Evolutionary conservation across 2,113 vertebrate genomes (phyloP).

Genomic region (Hyperopisus bebe): DNA sequence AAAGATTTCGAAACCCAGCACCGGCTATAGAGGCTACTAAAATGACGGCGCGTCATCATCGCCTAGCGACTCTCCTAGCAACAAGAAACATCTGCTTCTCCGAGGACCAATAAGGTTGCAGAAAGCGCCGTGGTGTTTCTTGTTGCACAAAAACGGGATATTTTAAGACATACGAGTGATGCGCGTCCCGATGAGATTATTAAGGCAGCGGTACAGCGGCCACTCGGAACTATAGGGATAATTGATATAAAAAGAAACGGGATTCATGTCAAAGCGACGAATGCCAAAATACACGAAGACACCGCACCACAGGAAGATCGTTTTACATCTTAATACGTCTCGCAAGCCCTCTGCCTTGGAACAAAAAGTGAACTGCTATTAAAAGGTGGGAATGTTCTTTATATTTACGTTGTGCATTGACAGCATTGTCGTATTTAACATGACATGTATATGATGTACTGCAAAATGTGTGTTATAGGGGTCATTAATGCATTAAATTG

Average conservation of each 20-base stretch:
- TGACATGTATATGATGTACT: not conserved
- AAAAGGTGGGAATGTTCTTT: slow-evolving; percentile 4
- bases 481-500: not conserved
- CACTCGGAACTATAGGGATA: slow-evolving; percentile 26
- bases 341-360: slow-evolving; percentile 17
- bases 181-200: slow-evolving; percentile 37
- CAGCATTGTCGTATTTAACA: not conserved
- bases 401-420: not conserved
- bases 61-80: slow-evolving; percentile 82
- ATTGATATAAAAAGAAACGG: slow-evolving; percentile 16
- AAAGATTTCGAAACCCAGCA: slow-evolving; percentile 31
- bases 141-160: slow-evolving; percentile 44
- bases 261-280: slow-evolving; percentile 27
- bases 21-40: slow-evolving; percentile 33
- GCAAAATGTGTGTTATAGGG: not conserved
- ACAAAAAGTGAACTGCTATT: slow-evolving; percentile 11
- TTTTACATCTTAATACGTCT: slow-evolving; percentile 16
- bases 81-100: slow-evolving; percentile 80
- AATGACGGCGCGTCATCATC: slow-evolving; percentile 52
- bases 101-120: slow-evolving; percentile 73
- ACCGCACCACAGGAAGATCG: not conserved
- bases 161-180: slow-evolving; percentile 50
- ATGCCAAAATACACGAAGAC: slow-evolving; percentile 10
- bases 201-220: slow-evolving; percentile 29
- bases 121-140: slow-evolving; percentile 52